These are phyloP conservation scores for Pristionchus mayeri DNA, from an alignment of 2,888 invertebrate genomes.

Conservation along the genomic window DNA sequence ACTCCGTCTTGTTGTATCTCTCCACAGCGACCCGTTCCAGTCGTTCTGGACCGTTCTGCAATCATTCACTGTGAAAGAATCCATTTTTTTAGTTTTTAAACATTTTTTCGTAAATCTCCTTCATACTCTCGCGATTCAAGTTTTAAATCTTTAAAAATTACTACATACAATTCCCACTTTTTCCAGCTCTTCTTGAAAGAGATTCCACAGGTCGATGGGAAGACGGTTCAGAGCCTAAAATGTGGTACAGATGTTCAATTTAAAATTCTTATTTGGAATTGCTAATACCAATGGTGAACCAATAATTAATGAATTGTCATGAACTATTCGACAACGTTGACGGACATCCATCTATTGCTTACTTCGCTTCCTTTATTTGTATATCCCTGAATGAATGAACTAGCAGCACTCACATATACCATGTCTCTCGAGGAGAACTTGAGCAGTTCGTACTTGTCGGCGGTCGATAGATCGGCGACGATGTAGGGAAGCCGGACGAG, in stretches of 20 bases:
- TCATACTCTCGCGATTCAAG: no score
- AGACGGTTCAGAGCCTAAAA: background rate
- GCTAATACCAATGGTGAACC: no score
- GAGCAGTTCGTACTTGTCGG: no score
- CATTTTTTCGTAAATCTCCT: background rate
- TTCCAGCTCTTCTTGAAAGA: background rate
- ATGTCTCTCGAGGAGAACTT: background rate
- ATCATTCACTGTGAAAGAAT: no score
- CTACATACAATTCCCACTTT: no score
- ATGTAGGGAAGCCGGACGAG: background rate
- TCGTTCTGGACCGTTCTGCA: background rate
- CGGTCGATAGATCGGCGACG: no score
- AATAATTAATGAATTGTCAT: background rate
- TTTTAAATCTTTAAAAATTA: background rate
- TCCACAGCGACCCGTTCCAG: background rate
- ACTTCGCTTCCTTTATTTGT: no score
- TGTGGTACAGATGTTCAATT: background rate
- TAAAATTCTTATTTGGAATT: no score
- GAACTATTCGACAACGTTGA: background rate
- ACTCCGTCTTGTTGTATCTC: background rate
- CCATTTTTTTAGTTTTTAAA: background rate
- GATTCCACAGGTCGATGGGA: background rate
- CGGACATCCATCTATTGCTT: no score
- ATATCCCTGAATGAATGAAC: background rate
- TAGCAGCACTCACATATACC: background rate